Evolutionary conservation across 2,888 invertebrate genomes (phyloP).

Genomic region (Harmothoe impar): DNA sequence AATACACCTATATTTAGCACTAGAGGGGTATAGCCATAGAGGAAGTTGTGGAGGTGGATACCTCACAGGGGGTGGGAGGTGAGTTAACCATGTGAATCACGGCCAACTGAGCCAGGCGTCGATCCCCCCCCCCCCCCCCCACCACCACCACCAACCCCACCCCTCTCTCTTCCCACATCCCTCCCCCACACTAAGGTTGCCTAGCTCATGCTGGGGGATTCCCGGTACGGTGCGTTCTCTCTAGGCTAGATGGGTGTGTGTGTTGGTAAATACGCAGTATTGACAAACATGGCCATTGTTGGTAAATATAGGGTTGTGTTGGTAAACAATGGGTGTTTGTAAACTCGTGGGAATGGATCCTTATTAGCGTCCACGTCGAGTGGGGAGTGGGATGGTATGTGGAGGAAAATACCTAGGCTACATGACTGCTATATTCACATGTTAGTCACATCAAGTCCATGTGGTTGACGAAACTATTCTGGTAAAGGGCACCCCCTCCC

Average conservation of each 20-base stretch:
- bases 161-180: slow-evolving; percentile 11
- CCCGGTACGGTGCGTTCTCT: neutral
- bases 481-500: no score
- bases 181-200: neutral
- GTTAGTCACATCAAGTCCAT: no score
- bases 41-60: no score
- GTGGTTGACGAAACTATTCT: no score
- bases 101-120: slow-evolving; percentile 24
- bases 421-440: no score
- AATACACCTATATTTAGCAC: no score
- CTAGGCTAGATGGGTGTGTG: neutral
- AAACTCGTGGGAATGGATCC: neutral
- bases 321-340: slow-evolving; percentile 41
- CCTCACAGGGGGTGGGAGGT: neutral
- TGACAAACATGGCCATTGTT: slow-evolving; percentile 45
- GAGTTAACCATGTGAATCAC: slow-evolving; percentile 34
- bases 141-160: neutral
- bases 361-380: no score
- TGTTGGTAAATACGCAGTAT: slow-evolving; percentile 58
- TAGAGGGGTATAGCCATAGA: no score
- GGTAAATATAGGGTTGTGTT: slow-evolving; percentile 38
- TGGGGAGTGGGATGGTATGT: no score
- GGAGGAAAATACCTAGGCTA: no score
- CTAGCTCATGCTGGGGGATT: slow-evolving; percentile 19
- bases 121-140: neutral